phyloP scores from a whole-genome alignment of 2,113 vertebrate species.

The Odontesthes bonariensis region DNA sequence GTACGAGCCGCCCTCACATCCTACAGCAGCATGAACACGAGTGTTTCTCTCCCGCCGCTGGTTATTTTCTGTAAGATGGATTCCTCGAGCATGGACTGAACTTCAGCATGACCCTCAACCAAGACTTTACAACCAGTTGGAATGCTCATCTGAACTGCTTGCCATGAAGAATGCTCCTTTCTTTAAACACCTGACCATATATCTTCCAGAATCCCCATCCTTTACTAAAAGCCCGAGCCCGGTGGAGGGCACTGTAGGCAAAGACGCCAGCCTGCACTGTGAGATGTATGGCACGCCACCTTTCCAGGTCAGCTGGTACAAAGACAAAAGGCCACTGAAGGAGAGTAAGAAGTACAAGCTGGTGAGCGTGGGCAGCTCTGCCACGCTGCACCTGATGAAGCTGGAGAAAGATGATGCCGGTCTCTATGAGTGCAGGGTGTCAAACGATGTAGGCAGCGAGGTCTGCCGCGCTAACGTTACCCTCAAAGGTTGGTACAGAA shows the following conservation, averaged over 20 bases:
- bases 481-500: constrained; percentile 89
- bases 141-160: background rate
- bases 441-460: constrained; percentile 91
- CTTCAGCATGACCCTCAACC: constrained; percentile 27
- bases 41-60: background rate
- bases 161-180: constrained; percentile 34
- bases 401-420: constrained; percentile 89
- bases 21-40: background rate
- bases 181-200: constrained; percentile 63
- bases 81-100: constrained; percentile 36
- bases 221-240: constrained; percentile 89
- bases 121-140: background rate
- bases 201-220: constrained; percentile 90
- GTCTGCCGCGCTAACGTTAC: constrained; percentile 85
- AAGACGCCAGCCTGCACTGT: constrained; percentile 91
- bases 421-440: constrained; percentile 92
- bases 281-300: constrained; percentile 92
- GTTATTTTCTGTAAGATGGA: background rate
- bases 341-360: constrained; percentile 94
- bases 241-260: constrained; percentile 88
- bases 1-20: background rate
- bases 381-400: constrained; percentile 88
- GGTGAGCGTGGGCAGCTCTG: constrained; percentile 86
- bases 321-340: constrained; percentile 91
- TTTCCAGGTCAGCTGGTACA: constrained; percentile 93